These are phyloP conservation scores for Acropora tenuis DNA, from an alignment of 64 coral and sea anemone species.

Conservation along the genomic window DNA sequence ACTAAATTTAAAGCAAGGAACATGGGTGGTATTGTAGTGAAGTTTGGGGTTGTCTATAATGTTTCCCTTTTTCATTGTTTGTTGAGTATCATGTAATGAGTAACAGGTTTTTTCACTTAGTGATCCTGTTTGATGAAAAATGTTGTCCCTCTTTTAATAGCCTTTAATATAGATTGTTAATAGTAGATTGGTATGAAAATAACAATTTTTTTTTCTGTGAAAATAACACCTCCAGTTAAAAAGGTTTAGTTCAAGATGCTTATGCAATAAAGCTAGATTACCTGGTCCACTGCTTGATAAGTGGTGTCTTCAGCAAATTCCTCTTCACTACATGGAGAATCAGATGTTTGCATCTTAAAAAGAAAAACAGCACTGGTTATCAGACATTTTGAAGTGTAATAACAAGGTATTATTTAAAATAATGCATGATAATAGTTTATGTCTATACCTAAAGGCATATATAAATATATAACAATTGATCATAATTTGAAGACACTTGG, in stretches of 20 bases:
- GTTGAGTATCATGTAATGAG: neutral
- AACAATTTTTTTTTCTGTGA: neutral
- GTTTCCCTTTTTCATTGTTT: neutral
- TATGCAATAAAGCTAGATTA: neutral
- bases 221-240: constrained; percentile 12
- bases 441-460: neutral
- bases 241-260: neutral
- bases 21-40: neutral
- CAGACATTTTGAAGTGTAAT: neutral
- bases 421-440: neutral
- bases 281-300: neutral
- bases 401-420: neutral
- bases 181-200: neutral
- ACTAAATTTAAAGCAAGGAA: neutral
- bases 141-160: neutral
- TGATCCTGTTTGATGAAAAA: constrained; percentile 10
- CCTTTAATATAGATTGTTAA: neutral
- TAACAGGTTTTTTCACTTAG: neutral
- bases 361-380: neutral
- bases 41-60: neutral
- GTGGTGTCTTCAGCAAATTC: constrained; percentile 13
- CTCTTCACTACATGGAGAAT: constrained; percentile 2
- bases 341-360: neutral
- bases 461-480: too few species aligned
- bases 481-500: too few species aligned